phyloP scores from a whole-genome alignment of 2,113 vertebrate species.

The Mohoua ochrocephala region DNA sequence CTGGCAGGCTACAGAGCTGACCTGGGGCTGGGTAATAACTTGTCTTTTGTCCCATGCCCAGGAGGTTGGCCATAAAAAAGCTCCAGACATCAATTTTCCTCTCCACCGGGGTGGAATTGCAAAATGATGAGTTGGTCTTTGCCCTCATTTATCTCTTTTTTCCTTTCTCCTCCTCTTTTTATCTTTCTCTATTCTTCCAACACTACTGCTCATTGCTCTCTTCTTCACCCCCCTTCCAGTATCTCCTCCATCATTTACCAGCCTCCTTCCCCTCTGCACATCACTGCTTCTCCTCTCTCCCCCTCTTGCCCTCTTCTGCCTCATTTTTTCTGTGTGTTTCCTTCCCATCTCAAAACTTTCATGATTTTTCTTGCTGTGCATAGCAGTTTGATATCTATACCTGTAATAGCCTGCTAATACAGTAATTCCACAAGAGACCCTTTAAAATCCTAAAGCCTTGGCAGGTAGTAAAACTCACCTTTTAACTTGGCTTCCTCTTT shows the following conservation, averaged over 20 bases:
- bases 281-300: background rate
- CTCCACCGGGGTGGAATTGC: slow-evolving; percentile 22
- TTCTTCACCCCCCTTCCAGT: background rate
- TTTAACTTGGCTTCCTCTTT: slow-evolving; percentile 18
- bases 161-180: slow-evolving; percentile 35
- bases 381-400: background rate
- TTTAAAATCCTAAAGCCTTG: slow-evolving; percentile 17
- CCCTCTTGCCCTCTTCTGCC: background rate
- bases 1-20: slow-evolving; percentile 46
- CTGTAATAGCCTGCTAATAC: background rate
- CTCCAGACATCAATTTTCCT: slow-evolving; percentile 55
- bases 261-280: background rate
- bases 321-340: background rate
- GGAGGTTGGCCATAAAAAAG: slow-evolving; percentile 47
- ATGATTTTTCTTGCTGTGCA: background rate
- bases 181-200: background rate
- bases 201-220: background rate
- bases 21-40: slow-evolving; percentile 58
- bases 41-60: slow-evolving; percentile 57
- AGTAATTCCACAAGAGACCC: background rate
- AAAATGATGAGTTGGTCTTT: slow-evolving; percentile 59
- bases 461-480: slow-evolving; percentile 11
- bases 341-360: background rate
- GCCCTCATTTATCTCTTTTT: slow-evolving; percentile 51
- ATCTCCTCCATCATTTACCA: background rate